Evolutionary conservation across 2,113 vertebrate genomes (phyloP), one percentile per base, ranked within the genome.

Genomic region (Melanerpes aurifrons): DNA sequence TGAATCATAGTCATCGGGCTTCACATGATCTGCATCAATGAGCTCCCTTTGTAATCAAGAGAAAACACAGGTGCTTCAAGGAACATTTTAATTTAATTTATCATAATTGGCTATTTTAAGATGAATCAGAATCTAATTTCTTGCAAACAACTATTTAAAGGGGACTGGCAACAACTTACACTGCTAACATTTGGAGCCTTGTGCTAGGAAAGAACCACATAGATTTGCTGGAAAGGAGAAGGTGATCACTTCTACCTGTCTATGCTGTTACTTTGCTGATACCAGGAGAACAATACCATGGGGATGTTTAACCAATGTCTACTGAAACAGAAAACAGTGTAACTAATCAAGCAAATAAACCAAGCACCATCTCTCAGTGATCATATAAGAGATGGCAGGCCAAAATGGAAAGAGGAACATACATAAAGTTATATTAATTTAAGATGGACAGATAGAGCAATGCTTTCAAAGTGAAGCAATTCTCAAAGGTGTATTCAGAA

Each of bases 351-450:
- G 93, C 64, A 85, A 91, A 48, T 0, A 2, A 86, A 88, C 48
- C 54, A 66, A 58, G 35, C 78, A 2, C 73, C 89, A 69, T 75
- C 48, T 87, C 82, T 70, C 64, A 48, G 48, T 68, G 25, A 88
- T 94, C 72, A 4, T 45, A 10, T 85, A 94, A 82, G 85, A 96
- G 75, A 95, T 92, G 92, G 90, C 73, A 90, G 48, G 77, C 90
- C 90, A 87, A 90, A 92, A 93, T 91, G 87, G 82, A 80, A 93
- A 54, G 31, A 31, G 68, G 75, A 94, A 48, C 64, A 85, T 40
- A 87, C 32, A 80, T 24, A 95, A 89, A 95, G 56, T 76, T 53
- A 94, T 82, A 91, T 73, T 96, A 95, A 82, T 95, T 86, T 87
- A 59, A 94, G 78, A 91, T 86, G 91, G 89, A 29, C 78, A 92